Base-by-base conservation (phyloP, 2,888 invertebrate genomes). In the Napeogenes inachia region DNA sequence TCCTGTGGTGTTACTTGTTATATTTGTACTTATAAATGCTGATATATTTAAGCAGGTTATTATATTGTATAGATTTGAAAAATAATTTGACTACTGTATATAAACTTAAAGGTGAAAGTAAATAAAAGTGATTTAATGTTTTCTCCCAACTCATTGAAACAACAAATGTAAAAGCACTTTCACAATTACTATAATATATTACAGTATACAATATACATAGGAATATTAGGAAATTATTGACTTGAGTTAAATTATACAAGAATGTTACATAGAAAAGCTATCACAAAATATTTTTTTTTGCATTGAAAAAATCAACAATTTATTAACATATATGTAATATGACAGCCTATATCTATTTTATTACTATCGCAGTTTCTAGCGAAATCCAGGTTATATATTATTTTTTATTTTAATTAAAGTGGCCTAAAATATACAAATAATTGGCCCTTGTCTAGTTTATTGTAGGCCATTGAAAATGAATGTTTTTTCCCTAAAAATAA, bases 241-340 rank as follows among this genome's bases (percentile, higher is more conserved):
- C 42, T 42, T 42, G 50, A 30, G 50, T 50, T 13, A 50, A 50
- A 50, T 50, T 47, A 47, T 47, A 47, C 8, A 50, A 30, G 50
- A 42, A 42, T 50, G 6, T 50, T 12, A 13, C 21, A 50, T 30
- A 50, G 47, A 47, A 30, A 10, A 50, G 10, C 30, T 50, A 50
- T 30, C 42, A 42, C 42, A 42, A 42, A 10, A 42, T 42, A 42
- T 42, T 10, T 42, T 3, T 38, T 38, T 42, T 42, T 42, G 42
- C 42, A 42, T 42, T 42, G 42, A 42, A 42, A 42, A 21, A 42
- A 13, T 13, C 33, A 54, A 55, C 47, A 57, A 59, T 59, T 42
- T 54, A 59, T 59, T 53, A 8, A 54, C 33, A 53, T 45, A 30
- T 60, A 56, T 50, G 30, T 53, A 61, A 61, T 61, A 56, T 61